Base-by-base conservation (phyloP, 2,113 vertebrate species). In the Xenus cinereus region DNA sequence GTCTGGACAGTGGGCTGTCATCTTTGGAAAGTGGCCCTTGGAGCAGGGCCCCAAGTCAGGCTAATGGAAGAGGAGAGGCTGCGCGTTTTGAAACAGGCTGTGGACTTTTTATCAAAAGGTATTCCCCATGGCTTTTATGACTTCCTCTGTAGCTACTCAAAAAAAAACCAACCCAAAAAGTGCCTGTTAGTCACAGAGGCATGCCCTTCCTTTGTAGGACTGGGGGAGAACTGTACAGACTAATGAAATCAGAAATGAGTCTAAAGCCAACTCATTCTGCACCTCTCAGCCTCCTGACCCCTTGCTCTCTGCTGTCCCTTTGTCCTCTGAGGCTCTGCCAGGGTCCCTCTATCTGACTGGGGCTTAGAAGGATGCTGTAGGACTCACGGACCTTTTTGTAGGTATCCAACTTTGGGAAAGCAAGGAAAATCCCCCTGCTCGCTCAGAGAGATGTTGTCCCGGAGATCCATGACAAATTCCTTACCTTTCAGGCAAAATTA, bases 1-100 rank as follows among this genome's bases (percentile, higher is more conserved):
- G 78, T 97, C 96, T 95, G 95, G 48, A 30, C 53, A 64, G 81
- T 26, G 77, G 37, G 48, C 66, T 89, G 93, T 87, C 79, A 63
- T 35, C 89, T 63, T 83, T 91, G 94, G 91, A 78, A 51, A n/a
- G 19, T 9, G 24, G 75, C 72, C 83, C 86, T 56, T 8, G 32
- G 68, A 92, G 54, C 50, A 14, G 0, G 24, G 43, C 7, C 37
- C 80, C 69, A 24, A 60, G 45, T 33, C 62, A 67, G 77, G 69
- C n/a, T 50, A 13, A 54, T 0, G 33, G 76, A 20, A 14, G 7
- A 67, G 51, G 64, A 75, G 77, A 73, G 83, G 30, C 80, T 45
- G 48, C 1, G 6, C 0, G 0, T 19, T 87, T 87, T 74, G 81
- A 50, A 87, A 68, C 7, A 37, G 33, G 14, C 51, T 51, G 60